These are phyloP conservation scores for Hyaena hyaena DNA, from an alignment of 2,113 vertebrate species.

Conservation along the genomic window DNA sequence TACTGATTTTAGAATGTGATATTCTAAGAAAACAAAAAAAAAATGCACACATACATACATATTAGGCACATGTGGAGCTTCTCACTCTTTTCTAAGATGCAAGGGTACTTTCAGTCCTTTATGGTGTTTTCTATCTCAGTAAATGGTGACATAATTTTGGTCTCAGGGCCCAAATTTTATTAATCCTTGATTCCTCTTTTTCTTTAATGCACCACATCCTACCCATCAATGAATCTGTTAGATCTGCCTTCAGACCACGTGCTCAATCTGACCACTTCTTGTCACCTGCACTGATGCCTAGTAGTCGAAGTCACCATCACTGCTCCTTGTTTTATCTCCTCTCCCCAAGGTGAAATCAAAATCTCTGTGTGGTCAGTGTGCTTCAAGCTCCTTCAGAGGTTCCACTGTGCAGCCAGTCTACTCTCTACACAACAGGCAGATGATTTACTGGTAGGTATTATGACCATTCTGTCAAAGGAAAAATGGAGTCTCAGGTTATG, in stretches of 20 bases:
- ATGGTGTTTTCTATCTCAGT: slow-evolving; percentile 17
- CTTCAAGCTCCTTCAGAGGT: background rate
- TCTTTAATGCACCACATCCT: background rate
- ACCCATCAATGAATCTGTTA: background rate
- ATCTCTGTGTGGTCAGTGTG: background rate
- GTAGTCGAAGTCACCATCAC: background rate
- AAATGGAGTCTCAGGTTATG: background rate
- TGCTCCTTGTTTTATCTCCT: background rate
- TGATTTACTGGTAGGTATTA: background rate
- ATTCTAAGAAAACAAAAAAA: background rate
- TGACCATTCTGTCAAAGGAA: background rate
- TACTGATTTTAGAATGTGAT: background rate
- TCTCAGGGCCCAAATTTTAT: background rate
- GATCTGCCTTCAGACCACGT: background rate
- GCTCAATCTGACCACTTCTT: background rate
- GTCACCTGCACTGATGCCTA: background rate
- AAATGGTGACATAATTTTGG: background rate
- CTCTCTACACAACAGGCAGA: background rate
- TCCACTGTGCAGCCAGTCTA: background rate
- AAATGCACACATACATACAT: background rate
- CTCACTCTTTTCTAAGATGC: background rate
- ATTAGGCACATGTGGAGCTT: background rate
- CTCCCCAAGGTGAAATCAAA: background rate
- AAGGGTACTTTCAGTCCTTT: background rate
- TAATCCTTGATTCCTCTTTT: background rate